A percentile compares a stretch with the other conserved stretches of the same genome.
These are phyloP conservation scores for Brachyalestes nurse DNA, from an alignment of 2,797 vertebrate genomes.

Conservation along the genomic window DNA sequence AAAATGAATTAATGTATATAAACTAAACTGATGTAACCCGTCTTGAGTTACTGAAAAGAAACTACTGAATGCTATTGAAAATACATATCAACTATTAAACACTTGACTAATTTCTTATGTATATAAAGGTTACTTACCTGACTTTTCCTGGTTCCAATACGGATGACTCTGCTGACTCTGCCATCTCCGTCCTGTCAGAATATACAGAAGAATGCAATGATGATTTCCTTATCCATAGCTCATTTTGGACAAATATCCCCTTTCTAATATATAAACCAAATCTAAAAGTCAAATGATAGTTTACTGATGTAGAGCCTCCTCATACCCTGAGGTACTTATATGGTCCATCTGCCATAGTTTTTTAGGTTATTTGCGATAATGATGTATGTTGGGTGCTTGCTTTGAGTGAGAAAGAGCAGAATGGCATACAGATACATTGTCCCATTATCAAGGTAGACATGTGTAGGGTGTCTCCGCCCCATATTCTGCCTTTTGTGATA, in stretches of 20 bases:
- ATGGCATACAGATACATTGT: constrained; percentile 2
- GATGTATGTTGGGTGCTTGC: not conserved
- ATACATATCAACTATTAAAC: not conserved
- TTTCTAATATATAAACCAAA: not conserved
- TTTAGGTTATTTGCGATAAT: not conserved
- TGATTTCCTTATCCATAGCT: too few species aligned
- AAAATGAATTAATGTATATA: too few species aligned
- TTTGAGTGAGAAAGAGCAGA: constrained; percentile 3
- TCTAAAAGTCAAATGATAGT: not conserved
- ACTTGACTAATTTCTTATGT: too few species aligned
- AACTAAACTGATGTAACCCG: too few species aligned
- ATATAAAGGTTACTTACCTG: constrained; percentile 68
- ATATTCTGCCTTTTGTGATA: constrained; percentile 53
- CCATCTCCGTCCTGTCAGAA: constrained; percentile 62
- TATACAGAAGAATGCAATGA: not conserved
- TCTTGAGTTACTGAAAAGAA: not conserved
- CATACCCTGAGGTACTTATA: constrained; percentile 48
- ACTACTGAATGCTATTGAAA: not conserved
- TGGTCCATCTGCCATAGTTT: constrained; percentile 45
- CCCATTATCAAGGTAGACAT: constrained; percentile 30
- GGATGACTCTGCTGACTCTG: constrained; percentile 71
- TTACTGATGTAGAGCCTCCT: not conserved
- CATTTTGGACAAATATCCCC: not conserved
- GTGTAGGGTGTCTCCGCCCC: constrained; percentile 29
- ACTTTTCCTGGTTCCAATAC: constrained; percentile 85